Evolutionary conservation across 1,140 invertebrate genomes (phyloP).

Genomic region (Aphaenogaster ashmeadi): DNA sequence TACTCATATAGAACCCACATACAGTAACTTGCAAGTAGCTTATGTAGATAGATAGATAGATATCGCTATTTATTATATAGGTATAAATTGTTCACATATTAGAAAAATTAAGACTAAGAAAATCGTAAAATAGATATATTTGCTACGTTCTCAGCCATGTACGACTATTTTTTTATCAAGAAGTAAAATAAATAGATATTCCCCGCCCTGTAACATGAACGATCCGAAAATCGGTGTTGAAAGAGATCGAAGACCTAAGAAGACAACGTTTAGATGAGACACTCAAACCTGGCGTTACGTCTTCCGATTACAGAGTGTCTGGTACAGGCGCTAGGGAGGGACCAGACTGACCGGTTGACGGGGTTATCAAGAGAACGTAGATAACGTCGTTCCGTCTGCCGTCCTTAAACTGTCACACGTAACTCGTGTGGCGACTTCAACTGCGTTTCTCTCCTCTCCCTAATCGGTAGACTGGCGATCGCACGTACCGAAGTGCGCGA

Average conservation of each 20-base stretch:
- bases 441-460: slow-evolving; percentile 49
- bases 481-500: slow-evolving; percentile 32
- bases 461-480: slow-evolving; percentile 36
- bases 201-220: background rate
- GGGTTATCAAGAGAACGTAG: slow-evolving; percentile 48
- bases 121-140: background rate
- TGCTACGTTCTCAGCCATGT: background rate
- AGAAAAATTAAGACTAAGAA: background rate
- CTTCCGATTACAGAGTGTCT: slow-evolving; percentile 29
- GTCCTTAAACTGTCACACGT: slow-evolving; percentile 52
- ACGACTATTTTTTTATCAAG: background rate
- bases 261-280: background rate
- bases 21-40: background rate
- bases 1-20: background rate
- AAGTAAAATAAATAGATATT: background rate
- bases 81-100: background rate
- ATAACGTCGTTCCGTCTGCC: background rate
- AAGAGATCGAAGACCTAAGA: background rate
- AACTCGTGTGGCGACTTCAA: slow-evolving; percentile 21
- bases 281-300: background rate
- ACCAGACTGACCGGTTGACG: background rate
- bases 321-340: background rate
- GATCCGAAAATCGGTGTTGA: slow-evolving; percentile 16
- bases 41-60: too few relatives aligned
- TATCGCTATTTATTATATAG: too few relatives aligned